Conservation (phyloP, 1,140 invertebrate species). For the Panagrolaimus sp. region DNA sequence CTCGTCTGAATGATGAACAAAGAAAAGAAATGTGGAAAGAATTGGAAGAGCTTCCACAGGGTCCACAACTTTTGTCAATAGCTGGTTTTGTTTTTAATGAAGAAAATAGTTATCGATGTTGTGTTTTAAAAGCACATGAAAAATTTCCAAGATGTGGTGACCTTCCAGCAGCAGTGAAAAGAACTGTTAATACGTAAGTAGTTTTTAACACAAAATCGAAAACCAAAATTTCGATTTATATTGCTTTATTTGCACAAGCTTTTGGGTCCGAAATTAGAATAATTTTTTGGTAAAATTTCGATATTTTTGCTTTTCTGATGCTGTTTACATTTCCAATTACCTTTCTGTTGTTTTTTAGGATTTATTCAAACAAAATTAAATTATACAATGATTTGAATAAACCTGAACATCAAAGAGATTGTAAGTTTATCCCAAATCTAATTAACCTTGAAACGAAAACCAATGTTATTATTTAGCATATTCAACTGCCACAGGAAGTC, state of each 20-base stretch:
- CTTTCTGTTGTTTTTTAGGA: not conserved
- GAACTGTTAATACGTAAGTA: no score
- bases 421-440: no score
- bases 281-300: no score
- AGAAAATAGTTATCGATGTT: constrained; percentile 4
- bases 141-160: not conserved
- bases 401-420: not conserved
- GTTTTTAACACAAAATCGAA: no score
- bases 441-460: not conserved
- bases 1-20: not conserved
- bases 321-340: no score
- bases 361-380: constrained; percentile 5
- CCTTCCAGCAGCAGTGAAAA: not conserved
- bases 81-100: not conserved
- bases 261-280: no score
- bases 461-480: not conserved
- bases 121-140: not conserved
- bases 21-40: not conserved
- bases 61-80: not conserved
- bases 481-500: not conserved
- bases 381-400: not conserved
- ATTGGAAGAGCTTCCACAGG: not conserved
- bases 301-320: no score
- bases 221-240: no score
- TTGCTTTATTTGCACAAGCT: no score